Conservation (phyloP, 2,113 vertebrate species). For the Lamprotornis superbus region DNA sequence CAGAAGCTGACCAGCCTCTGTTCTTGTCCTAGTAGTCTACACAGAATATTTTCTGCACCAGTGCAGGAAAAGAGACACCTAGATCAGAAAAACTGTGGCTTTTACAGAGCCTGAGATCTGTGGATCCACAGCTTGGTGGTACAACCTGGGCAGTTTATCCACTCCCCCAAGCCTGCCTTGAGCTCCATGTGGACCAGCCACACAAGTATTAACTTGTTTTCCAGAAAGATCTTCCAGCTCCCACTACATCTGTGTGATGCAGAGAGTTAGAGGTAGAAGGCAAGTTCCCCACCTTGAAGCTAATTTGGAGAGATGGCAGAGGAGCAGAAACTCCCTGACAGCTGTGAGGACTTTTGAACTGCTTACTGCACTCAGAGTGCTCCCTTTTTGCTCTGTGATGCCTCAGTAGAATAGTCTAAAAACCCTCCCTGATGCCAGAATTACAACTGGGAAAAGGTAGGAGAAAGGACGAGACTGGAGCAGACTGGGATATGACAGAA, state of each 20-base stretch:
- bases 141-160: background rate
- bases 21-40: background rate
- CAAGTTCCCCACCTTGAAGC: background rate
- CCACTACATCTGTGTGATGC: background rate
- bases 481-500: background rate
- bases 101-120: background rate
- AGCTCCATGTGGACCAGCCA: background rate
- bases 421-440: background rate
- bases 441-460: background rate
- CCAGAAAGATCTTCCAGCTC: background rate
- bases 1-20: background rate
- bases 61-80: background rate
- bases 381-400: background rate
- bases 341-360: background rate
- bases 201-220: background rate
- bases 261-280: background rate
- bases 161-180: background rate
- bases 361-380: background rate
- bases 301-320: background rate
- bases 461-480: background rate
- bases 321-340: background rate
- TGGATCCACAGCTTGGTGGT: background rate
- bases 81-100: background rate
- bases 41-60: background rate
- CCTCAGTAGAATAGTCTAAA: rapidly evolving